These are phyloP conservation scores for Ptychobarbus kaznakovi DNA, from an alignment of 2,797 vertebrate genomes.

Conservation along the genomic window DNA sequence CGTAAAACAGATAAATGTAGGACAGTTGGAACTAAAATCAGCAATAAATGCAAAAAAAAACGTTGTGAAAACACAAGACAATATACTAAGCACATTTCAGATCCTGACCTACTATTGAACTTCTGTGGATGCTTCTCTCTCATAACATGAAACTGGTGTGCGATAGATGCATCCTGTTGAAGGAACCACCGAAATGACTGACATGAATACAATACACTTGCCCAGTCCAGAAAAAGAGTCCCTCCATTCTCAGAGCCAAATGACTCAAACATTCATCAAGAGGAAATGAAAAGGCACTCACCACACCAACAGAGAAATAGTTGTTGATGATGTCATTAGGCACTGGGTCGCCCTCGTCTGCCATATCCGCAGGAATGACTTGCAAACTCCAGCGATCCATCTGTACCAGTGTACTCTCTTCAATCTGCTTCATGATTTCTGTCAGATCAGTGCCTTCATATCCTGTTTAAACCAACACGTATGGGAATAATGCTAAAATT, in stretches of 20 bases:
- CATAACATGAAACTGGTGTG: slow-evolving; percentile 92
- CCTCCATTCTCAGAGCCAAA: not conserved
- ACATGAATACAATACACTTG: not conserved
- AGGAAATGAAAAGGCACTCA: slow-evolving; percentile 69
- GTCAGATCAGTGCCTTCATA: slow-evolving; percentile 87
- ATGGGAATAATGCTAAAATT: not conserved
- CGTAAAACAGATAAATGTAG: not conserved
- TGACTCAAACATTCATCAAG: not conserved
- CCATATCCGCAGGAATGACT: slow-evolving; percentile 79
- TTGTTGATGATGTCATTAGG: slow-evolving; percentile 94
- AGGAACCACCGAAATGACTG: not conserved
- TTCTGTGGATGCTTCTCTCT: slow-evolving; percentile 91
- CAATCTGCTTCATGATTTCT: slow-evolving; percentile 86
- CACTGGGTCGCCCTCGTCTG: slow-evolving; percentile 85
- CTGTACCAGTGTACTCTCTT: slow-evolving; percentile 73
- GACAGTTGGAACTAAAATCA: not conserved
- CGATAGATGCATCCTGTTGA: slow-evolving; percentile 90
- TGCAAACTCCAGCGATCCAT: slow-evolving; percentile 90
- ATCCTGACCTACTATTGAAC: slow-evolving; percentile 89
- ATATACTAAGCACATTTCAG: not conserved
- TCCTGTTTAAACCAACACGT: slow-evolving; percentile 70
- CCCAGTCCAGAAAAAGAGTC: not conserved
- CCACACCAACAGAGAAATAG: slow-evolving; percentile 95
- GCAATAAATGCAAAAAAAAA: not conserved
- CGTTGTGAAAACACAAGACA: not conserved